phyloP scores from a whole-genome alignment of 2,888 invertebrate genomes.

The Clunio marinus region DNA sequence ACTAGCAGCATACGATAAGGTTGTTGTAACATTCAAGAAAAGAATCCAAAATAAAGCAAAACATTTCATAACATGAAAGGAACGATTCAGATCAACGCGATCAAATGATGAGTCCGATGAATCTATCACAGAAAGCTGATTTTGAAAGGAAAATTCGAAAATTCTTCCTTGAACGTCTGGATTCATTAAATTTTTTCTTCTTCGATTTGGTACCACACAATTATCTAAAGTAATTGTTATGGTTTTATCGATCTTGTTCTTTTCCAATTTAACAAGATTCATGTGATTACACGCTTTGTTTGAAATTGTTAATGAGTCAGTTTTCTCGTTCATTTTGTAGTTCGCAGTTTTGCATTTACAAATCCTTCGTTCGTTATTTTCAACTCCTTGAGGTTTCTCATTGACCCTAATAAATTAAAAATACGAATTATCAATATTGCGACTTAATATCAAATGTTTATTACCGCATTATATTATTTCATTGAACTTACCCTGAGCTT shows the following conservation, averaged over 20 bases:
- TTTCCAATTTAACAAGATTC: conserved; percentile 48
- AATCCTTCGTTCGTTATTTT: no score
- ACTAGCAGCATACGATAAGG: conserved; percentile 64
- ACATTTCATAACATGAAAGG: conserved; percentile 61
- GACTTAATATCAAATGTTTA: no score
- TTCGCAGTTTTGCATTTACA: conserved; percentile 39
- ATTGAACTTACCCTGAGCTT: no score
- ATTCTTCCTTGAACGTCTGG: conserved; percentile 45
- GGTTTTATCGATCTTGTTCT: conserved; percentile 46
- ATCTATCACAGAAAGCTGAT: conserved; percentile 45
- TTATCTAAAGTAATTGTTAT: no score
- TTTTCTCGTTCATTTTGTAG: conserved; percentile 40
- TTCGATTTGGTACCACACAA: not conserved
- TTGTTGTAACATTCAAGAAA: conserved; percentile 58
- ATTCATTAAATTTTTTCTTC: conserved; percentile 43
- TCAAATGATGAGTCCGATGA: conserved; percentile 46
- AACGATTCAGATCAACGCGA: conserved; percentile 53
- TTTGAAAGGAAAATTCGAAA: conserved; percentile 45
- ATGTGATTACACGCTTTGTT: conserved; percentile 46
- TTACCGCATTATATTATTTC: no score
- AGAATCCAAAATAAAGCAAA: conserved; percentile 64
- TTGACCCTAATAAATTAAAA: no score
- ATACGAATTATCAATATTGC: no score
- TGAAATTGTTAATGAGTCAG: conserved; percentile 45
- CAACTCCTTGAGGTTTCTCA: no score